Conservation (phyloP, 2,888 invertebrate genomes). For the Leuctra nigra region DNA sequence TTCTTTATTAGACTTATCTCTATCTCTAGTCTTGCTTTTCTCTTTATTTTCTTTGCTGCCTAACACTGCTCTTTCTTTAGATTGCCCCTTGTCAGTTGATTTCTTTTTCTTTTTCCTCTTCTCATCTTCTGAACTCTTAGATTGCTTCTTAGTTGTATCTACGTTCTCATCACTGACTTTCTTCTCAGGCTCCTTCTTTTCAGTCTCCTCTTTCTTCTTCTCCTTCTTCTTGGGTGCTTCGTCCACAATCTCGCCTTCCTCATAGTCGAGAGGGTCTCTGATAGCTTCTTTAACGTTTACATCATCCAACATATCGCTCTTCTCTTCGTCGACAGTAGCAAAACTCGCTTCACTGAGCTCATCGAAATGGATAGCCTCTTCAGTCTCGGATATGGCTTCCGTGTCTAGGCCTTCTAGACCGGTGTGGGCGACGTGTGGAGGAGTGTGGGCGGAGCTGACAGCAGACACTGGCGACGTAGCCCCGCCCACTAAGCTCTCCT, state of each 20-base stretch:
- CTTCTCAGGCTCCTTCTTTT: constrained; percentile 33
- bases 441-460: constrained; percentile 27
- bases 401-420: constrained; percentile 58
- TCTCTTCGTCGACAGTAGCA: constrained; percentile 24
- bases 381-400: constrained; percentile 68
- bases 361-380: constrained; percentile 57
- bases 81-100: constrained; percentile 26
- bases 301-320: constrained; percentile 28
- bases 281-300: constrained; percentile 30
- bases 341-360: constrained; percentile 35
- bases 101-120: constrained; percentile 51
- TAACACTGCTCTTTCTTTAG: constrained; percentile 25
- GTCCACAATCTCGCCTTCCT: constrained; percentile 54
- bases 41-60: constrained; percentile 36
- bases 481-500: constrained; percentile 30
- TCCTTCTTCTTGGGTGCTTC: constrained; percentile 34
- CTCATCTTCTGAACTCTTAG: constrained; percentile 29
- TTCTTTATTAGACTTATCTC: constrained; percentile 39
- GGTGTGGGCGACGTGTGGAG: constrained; percentile 30
- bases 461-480: constrained; percentile 31
- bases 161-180: constrained; percentile 34
- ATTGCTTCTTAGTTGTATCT: constrained; percentile 29
- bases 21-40: constrained; percentile 45
- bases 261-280: constrained; percentile 36
- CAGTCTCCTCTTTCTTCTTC: constrained; percentile 33